Conservation (phyloP, 1,140 invertebrate species). For the Drosophila mayri region DNA sequence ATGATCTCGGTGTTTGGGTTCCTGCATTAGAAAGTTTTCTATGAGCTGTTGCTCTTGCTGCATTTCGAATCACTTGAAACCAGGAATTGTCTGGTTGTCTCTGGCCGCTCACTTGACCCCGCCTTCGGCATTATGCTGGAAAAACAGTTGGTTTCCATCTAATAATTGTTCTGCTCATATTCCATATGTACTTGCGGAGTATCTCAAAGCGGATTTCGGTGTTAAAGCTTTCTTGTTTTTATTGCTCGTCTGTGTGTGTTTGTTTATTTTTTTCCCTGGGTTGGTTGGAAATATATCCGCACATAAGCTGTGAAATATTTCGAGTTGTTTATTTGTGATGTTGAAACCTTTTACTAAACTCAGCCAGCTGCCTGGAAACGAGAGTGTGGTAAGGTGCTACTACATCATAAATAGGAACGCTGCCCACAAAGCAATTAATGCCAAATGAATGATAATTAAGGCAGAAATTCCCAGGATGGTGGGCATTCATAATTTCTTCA, state of each 20-base stretch:
- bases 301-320: slow-evolving; percentile 27
- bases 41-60: slow-evolving; percentile 42
- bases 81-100: slow-evolving; percentile 15
- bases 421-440: slow-evolving; percentile 23
- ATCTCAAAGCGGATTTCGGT: slow-evolving; percentile 72
- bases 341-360: slow-evolving; percentile 20
- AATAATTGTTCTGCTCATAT: slow-evolving; percentile 71
- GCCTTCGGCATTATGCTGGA: slow-evolving; percentile 55
- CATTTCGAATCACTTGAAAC: slow-evolving; percentile 63
- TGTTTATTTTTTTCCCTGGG: neutral
- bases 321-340: slow-evolving; percentile 31
- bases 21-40: slow-evolving; percentile 52
- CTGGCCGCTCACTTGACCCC: slow-evolving; percentile 33
- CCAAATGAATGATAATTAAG: slow-evolving; percentile 37
- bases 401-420: slow-evolving; percentile 7
- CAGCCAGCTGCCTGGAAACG: slow-evolving; percentile 14
- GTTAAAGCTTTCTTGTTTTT: slow-evolving; percentile 42
- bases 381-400: neutral
- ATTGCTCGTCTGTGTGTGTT: neutral
- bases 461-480: neutral
- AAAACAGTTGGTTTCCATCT: slow-evolving; percentile 69
- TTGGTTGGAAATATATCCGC: neutral
- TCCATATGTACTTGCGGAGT: slow-evolving; percentile 56
- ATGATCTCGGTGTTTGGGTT: slow-evolving; percentile 13
- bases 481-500: neutral